These are phyloP conservation scores for Panonychus citri DNA, from an alignment of 1,140 invertebrate species.

Conservation along the genomic window DNA sequence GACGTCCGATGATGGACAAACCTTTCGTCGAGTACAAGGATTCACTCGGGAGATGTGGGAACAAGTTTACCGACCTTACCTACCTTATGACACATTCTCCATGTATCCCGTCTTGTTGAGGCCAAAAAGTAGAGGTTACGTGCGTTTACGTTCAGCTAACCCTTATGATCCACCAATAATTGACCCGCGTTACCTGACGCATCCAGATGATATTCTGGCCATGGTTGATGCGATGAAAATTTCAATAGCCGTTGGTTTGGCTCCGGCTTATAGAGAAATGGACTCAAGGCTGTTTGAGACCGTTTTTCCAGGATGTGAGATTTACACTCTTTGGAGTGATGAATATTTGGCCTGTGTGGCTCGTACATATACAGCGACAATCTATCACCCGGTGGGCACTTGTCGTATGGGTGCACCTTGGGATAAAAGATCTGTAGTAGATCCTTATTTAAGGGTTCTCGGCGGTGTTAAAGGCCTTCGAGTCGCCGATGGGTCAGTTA, in stretches of 20 bases:
- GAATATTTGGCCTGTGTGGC: conserved; percentile 63
- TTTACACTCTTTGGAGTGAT: conserved; percentile 42
- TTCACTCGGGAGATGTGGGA: conserved; percentile 13
- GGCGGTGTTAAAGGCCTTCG: conserved; percentile 23
- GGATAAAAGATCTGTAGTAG: conserved; percentile 53
- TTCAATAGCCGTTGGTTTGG: conserved; percentile 17
- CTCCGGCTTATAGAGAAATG: conserved; percentile 33
- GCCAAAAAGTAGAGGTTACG: conserved; percentile 41
- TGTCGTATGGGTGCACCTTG: conserved; percentile 55
- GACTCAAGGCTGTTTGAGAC: conserved; percentile 45
- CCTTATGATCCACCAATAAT: conserved; percentile 76
- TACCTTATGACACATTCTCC: conserved; percentile 44
- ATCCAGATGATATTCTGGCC: conserved; percentile 33
- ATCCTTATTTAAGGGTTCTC: conserved; percentile 33
- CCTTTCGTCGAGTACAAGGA: conserved; percentile 16
- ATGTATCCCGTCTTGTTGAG: conserved; percentile 59
- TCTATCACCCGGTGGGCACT: conserved; percentile 33
- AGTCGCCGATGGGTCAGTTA: conserved; percentile 15
- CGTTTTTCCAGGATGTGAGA: conserved; percentile 48
- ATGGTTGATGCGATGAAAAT: conserved; percentile 19
- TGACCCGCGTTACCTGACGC: conserved; percentile 54
- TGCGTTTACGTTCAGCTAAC: conserved; percentile 51
- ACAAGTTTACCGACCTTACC: conserved; percentile 17
- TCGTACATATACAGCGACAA: conserved; percentile 57
- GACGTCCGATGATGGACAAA: conserved; percentile 14